phyloP scores from a whole-genome alignment of 2,888 invertebrate genomes.

The Campaea margaritaria region DNA sequence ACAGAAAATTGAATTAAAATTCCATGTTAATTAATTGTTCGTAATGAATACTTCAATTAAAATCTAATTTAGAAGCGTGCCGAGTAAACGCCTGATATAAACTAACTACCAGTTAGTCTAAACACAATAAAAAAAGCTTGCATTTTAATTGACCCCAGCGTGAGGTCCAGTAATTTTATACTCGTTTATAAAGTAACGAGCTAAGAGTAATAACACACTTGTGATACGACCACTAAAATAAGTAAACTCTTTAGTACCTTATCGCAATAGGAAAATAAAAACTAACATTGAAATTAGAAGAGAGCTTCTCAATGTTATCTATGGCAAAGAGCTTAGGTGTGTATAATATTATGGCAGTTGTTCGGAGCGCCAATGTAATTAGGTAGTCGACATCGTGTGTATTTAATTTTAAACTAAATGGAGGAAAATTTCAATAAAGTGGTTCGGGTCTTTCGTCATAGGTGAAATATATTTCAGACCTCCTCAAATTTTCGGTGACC shows the following conservation, averaged over 20 bases:
- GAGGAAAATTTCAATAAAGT: slow-evolving; percentile 15
- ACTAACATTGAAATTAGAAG: neutral
- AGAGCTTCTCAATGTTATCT: neutral
- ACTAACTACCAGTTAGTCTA: slow-evolving; percentile 46
- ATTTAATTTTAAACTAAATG: slow-evolving; percentile 27
- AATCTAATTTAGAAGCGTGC: slow-evolving; percentile 60
- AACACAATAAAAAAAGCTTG: slow-evolving; percentile 58
- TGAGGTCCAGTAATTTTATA: slow-evolving; percentile 66
- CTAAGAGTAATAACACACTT: slow-evolving; percentile 55
- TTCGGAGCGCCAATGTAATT: slow-evolving; percentile 35
- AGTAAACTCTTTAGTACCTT: slow-evolving; percentile 1
- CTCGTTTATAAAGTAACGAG: slow-evolving; percentile 61
- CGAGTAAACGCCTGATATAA: slow-evolving; percentile 52
- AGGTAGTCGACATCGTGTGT: slow-evolving; percentile 31
- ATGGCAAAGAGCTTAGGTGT: slow-evolving; percentile 20
- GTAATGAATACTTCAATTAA: slow-evolving; percentile 43
- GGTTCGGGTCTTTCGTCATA: neutral
- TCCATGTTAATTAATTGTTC: slow-evolving; percentile 37
- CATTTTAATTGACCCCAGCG: slow-evolving; percentile 66
- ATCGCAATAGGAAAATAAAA: slow-evolving; percentile 1
- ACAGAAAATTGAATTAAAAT: slow-evolving; percentile 31
- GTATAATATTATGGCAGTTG: neutral
- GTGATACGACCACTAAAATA: slow-evolving; percentile 2
- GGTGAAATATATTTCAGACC: too few relatives aligned
- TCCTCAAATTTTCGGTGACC: too few relatives aligned